Evolutionary conservation across 2,888 invertebrate species (phyloP), one percentile per base, ranked within the genome.

Genomic region (Thereva unica): DNA sequence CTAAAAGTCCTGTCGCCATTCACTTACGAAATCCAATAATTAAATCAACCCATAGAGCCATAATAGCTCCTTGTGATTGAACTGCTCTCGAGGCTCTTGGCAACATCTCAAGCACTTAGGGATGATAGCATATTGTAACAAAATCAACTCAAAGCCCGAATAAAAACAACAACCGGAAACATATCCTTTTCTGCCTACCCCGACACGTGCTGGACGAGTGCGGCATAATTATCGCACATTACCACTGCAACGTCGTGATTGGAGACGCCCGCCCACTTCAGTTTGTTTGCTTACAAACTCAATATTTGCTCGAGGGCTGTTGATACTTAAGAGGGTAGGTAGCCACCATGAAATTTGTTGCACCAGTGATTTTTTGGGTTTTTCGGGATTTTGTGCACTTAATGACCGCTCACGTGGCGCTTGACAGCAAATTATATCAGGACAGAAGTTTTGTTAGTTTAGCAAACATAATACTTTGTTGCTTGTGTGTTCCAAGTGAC

Each of bases 161-260:
- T 65, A 68, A 68, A 68, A 65, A 68, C 63, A 63, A 63, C 63
- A 55, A 68, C 68, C 68, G 68, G 68, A 68, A 66, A 56, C 37
- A 63, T 53, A 61, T 68, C 68, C 68, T 68, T 68, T 56, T 41
- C 40, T 50, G 49, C 53, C 57, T 50, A 55, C 56, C 56, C 40
- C 7, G 56, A 38, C 68, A 68, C 68, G 68, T 68, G 68, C 56
- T 66, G 59, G 63, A 57, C 53, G 54, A 63, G 50, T 45, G 44
- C 56, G 55, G 54, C 61, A 56, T 68, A 66, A 66, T 68, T 68
- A 68, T 66, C 55, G 49, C 56, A 42, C 61, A 61, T 61, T 61
- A 61, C 41, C 50, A 50, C 35, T 61, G 23, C 34, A 61, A 50
- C 9, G 50, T 50, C 34, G 7, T 37, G 40, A 50, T 41, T 41